These are phyloP conservation scores for Pomatorhinus ruficollis DNA, from an alignment of 2,113 vertebrate genomes.

Conservation along the genomic window DNA sequence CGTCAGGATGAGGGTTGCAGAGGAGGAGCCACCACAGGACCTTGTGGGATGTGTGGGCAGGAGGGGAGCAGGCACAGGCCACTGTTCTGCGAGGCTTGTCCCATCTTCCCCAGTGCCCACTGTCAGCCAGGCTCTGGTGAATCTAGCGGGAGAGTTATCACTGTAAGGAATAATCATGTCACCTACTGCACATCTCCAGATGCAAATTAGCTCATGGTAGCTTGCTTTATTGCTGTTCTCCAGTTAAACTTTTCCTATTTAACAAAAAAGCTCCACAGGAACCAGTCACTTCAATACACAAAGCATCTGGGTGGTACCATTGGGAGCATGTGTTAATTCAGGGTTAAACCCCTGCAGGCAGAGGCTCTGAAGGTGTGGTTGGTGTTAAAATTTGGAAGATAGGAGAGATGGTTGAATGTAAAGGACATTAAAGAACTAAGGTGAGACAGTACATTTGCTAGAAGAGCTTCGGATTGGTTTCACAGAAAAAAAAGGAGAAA, in stretches of 20 bases:
- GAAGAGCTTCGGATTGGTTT: neutral
- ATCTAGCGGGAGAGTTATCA: neutral
- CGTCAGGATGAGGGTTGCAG: neutral
- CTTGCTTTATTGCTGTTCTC: neutral
- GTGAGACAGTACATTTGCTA: neutral
- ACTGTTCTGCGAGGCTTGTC: fast-evolving
- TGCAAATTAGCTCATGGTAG: neutral
- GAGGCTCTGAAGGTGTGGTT: neutral
- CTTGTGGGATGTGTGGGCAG: neutral
- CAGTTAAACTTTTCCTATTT: neutral
- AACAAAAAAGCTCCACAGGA: neutral
- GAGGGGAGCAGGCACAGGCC: neutral
- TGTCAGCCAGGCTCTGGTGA: neutral
- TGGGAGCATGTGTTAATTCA: neutral
- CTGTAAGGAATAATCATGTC: neutral
- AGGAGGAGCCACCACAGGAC: neutral
- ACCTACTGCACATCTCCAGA: neutral
- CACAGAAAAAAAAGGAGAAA: neutral
- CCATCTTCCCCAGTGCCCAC: fast-evolving
- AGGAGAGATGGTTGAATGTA: neutral
- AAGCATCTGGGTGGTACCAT: neutral
- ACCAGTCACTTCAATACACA: neutral
- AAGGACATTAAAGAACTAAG: neutral
- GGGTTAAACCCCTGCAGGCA: neutral
- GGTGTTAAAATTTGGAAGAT: neutral